phyloP scores from a whole-genome alignment of 2,888 invertebrate species.

The Netelia inedita region DNA sequence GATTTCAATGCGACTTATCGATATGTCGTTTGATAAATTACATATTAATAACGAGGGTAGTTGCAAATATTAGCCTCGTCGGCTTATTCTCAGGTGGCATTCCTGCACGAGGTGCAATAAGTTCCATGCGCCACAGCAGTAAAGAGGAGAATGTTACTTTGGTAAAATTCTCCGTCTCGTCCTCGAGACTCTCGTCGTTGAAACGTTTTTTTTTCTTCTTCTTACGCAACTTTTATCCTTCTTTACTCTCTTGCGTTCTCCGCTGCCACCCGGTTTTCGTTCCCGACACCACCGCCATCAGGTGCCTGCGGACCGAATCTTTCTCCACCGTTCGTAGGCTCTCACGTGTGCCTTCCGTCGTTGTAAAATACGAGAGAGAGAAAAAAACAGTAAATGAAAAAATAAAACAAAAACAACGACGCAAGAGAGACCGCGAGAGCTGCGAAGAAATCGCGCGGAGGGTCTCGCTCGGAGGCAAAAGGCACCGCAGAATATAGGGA shows the following conservation, averaged over 20 bases:
- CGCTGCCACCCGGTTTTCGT: conserved; percentile 39
- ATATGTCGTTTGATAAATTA: background rate
- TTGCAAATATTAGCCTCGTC: background rate
- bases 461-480: conserved; percentile 24
- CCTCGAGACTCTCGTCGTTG: conserved; percentile 52
- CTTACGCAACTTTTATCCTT: conserved; percentile 25
- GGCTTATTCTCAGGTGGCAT: background rate
- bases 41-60: too few species aligned
- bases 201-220: conserved; percentile 7
- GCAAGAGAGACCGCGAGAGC: conserved; percentile 1
- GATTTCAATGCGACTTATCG: background rate
- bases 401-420: conserved; percentile 26
- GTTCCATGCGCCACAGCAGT: background rate
- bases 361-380: conserved; percentile 21
- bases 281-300: conserved; percentile 42
- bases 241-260: conserved; percentile 15
- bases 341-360: conserved; percentile 58
- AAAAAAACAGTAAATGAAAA: conserved; percentile 43
- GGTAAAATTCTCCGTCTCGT: conserved; percentile 57
- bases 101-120: background rate
- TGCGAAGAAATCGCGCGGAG: too few species aligned
- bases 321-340: conserved; percentile 52
- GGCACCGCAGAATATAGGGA: conserved; percentile 38
- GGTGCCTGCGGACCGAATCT: conserved; percentile 49
- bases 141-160: conserved; percentile 58